Percentiles rank a stretch among this genome's conserved stretches.
Evolutionary conservation across 2,113 vertebrate species (phyloP).

Genomic region (Osmerus eperlanus): DNA sequence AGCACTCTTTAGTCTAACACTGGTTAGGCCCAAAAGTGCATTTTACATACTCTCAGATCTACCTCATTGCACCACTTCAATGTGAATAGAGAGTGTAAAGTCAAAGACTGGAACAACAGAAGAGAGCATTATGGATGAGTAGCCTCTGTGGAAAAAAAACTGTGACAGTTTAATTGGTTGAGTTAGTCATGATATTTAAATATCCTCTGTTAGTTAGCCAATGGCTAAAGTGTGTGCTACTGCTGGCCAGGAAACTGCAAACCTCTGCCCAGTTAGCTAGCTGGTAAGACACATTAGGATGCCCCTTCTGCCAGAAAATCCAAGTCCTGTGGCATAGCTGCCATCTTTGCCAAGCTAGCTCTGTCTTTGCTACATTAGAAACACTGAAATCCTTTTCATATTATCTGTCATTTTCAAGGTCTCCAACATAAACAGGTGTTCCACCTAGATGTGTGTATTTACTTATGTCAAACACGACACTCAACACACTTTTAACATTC

Average conservation of each 20-base stretch:
- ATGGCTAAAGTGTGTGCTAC: slow-evolving; percentile 60
- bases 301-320: slow-evolving; percentile 50
- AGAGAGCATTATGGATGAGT: slow-evolving; percentile 67
- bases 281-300: slow-evolving; percentile 55
- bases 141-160: slow-evolving; percentile 47
- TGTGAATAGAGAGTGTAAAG: slow-evolving; percentile 60
- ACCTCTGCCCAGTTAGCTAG: slow-evolving; percentile 56
- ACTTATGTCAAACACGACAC: slow-evolving; percentile 69
- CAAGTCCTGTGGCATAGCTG: slow-evolving; percentile 42
- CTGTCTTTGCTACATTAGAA: slow-evolving; percentile 47
- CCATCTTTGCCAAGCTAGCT: slow-evolving; percentile 43
- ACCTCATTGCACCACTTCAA: slow-evolving; percentile 56
- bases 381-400: slow-evolving; percentile 51
- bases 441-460: slow-evolving; percentile 63
- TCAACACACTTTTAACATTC: slow-evolving; percentile 68
- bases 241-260: slow-evolving; percentile 49
- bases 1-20: slow-evolving; percentile 24
- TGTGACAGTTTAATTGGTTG: slow-evolving; percentile 69
- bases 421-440: slow-evolving; percentile 73
- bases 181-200: slow-evolving; percentile 73
- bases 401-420: slow-evolving; percentile 60
- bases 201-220: slow-evolving; percentile 60
- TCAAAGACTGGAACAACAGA: slow-evolving; percentile 58
- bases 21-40: slow-evolving; percentile 47
- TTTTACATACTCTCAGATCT: slow-evolving; percentile 62